Percentiles rank a stretch among this genome's conserved stretches.
Conservation (phyloP, 2,113 vertebrate genomes). For the Piliocolobus tephrosceles region DNA sequence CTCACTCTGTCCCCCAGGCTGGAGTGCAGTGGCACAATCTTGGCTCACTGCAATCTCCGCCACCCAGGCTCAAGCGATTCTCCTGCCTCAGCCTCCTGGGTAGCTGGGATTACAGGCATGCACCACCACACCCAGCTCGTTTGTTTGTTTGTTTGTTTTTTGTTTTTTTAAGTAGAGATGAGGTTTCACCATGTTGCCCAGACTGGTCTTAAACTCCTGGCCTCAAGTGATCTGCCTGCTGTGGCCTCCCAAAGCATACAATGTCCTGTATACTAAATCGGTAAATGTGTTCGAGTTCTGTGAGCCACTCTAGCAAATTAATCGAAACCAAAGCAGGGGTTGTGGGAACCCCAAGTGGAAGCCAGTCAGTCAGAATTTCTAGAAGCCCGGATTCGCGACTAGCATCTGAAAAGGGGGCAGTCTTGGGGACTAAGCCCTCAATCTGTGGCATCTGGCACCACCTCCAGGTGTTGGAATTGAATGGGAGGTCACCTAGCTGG, state of each 20-base stretch:
- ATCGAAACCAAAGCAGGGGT: neutral
- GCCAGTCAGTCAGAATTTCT: neutral
- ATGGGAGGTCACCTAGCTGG: neutral
- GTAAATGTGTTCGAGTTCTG: neutral
- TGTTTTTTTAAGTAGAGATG: too few relatives aligned
- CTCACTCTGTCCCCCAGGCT: too few relatives aligned
- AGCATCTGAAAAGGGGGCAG: neutral
- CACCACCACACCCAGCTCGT: too few relatives aligned
- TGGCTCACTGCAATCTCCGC: too few relatives aligned
- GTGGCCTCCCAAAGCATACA: neutral
- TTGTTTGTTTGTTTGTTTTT: too few relatives aligned
- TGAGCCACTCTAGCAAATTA: neutral
- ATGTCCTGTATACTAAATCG: neutral
- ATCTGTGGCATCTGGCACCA: neutral
- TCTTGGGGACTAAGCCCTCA: neutral
- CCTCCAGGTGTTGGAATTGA: neutral
- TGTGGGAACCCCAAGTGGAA: neutral
- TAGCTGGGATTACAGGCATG: too few relatives aligned
- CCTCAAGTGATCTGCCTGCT: too few relatives aligned
- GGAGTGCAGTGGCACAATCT: too few relatives aligned
- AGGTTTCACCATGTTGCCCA: too few relatives aligned
- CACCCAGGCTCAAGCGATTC: too few relatives aligned
- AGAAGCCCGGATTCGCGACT: neutral
- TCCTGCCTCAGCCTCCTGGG: too few relatives aligned
- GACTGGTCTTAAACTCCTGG: too few relatives aligned